phyloP scores from a whole-genome alignment of 1,140 invertebrate species.

The Pygmarrhopalites habei region DNA sequence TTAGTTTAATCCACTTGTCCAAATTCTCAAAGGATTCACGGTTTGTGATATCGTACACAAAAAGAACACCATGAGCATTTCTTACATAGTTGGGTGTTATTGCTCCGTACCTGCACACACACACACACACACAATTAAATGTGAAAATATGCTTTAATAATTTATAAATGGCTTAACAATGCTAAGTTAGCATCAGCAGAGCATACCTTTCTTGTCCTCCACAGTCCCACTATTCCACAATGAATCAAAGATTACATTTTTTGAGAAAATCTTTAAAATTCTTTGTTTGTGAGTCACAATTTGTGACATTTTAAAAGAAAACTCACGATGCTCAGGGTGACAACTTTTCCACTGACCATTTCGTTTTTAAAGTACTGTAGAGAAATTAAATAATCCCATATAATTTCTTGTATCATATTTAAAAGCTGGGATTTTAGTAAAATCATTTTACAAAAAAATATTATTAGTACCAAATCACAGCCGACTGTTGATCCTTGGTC shows the following conservation, averaged over 20 bases:
- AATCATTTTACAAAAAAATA: background rate
- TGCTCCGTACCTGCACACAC: conserved; percentile 86
- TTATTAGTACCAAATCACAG: conserved; percentile 14
- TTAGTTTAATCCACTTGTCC: conserved; percentile 80
- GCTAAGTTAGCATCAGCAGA: background rate
- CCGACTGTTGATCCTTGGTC: conserved; percentile 10
- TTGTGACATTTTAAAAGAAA: too few species aligned
- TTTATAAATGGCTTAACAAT: too few species aligned
- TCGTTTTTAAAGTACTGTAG: too few species aligned
- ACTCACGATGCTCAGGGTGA: too few species aligned
- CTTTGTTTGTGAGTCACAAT: too few species aligned
- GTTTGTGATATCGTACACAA: conserved; percentile 88
- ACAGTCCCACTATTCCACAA: background rate
- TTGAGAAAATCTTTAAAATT: background rate
- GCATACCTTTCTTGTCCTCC: background rate
- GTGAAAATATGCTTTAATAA: too few species aligned
- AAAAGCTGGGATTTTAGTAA: background rate
- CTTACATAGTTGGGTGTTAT: conserved; percentile 75
- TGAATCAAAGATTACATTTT: background rate
- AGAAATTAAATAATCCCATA: background rate
- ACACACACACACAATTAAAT: conserved; percentile 30
- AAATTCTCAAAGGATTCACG: conserved; percentile 81
- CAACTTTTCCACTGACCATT: too few species aligned
- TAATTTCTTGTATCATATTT: background rate
- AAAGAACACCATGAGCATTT: conserved; percentile 82